Evolutionary conservation across 2,888 invertebrate genomes (phyloP).

Genomic region (Tipula helvola): DNA sequence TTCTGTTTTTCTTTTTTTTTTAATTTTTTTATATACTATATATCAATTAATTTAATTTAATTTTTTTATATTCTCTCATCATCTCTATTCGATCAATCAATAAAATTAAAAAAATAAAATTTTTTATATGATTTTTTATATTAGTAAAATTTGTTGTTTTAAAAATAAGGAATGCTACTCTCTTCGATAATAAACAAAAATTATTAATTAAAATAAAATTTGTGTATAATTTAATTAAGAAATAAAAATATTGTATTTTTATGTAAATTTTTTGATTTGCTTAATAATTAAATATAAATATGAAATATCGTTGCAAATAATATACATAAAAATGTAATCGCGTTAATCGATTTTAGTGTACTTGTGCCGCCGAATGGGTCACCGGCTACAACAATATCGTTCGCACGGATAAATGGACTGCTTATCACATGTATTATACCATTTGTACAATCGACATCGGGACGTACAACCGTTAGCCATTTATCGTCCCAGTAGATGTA

Average conservation of each 20-base stretch:
- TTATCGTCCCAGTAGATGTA: conserved; percentile 74
- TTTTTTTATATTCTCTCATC: not conserved
- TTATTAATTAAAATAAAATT: no score
- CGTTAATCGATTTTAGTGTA: not conserved
- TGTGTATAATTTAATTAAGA: not conserved
- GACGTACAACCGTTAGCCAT: conserved; percentile 72
- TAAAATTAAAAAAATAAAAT: not conserved
- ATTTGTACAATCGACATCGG: conserved; percentile 91
- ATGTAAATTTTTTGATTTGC: not conserved
- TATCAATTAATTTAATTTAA: not conserved
- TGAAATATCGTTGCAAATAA: not conserved
- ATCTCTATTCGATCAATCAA: not conserved
- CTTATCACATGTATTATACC: conserved; percentile 93
- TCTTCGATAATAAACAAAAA: not conserved
- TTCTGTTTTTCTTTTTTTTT: not conserved
- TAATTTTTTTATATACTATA: not conserved
- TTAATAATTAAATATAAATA: not conserved
- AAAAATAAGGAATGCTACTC: not conserved
- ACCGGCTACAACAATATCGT: not conserved
- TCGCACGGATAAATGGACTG: conserved; percentile 52
- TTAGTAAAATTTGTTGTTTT: not conserved
- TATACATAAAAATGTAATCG: not conserved
- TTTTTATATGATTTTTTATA: not conserved
- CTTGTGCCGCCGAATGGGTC: not conserved
- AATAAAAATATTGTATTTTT: not conserved